Percentiles rank a stretch among this genome's conserved stretches.
These are phyloP conservation scores for Bembecia ichneumoniformis DNA, from an alignment of 2,888 invertebrate genomes.

Conservation along the genomic window DNA sequence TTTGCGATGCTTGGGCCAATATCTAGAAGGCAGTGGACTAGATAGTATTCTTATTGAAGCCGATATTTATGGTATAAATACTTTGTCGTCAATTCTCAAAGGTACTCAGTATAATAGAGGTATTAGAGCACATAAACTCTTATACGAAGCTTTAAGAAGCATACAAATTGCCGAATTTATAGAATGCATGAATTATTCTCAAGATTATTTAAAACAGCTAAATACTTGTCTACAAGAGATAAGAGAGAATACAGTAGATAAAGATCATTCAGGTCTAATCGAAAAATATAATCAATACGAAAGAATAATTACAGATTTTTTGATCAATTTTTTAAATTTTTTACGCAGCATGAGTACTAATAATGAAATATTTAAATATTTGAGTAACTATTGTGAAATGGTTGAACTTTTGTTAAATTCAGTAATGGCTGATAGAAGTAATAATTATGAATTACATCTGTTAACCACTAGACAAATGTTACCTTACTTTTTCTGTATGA, in stretches of 20 bases:
- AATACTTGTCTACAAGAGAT: constrained; percentile 4
- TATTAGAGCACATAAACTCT: constrained; percentile 13
- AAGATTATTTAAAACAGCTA: constrained; percentile 1
- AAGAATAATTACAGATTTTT: too few relatives aligned
- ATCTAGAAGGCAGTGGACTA: constrained; percentile 14
- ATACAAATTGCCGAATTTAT: constrained; percentile 13
- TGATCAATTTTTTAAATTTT: too few relatives aligned
- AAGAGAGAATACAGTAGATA: constrained; percentile 2
- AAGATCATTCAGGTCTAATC: constrained; percentile 2
- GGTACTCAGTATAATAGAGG: constrained; percentile 16
- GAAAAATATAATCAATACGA: too few relatives aligned
- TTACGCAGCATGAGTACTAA: too few relatives aligned
- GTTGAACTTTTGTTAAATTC: not conserved
- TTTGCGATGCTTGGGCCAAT: constrained; percentile 17
- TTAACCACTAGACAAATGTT: constrained; percentile 2
- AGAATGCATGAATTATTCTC: constrained; percentile 4
- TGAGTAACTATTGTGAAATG: constrained; percentile 1
- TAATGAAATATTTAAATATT: constrained; percentile 1
- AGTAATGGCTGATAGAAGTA: constrained; percentile 1
- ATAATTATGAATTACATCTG: constrained; percentile 4
- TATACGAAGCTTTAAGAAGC: too few relatives aligned
- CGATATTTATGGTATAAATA: constrained; percentile 13
- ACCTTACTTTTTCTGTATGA: constrained; percentile 2
- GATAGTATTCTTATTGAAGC: constrained; percentile 16
- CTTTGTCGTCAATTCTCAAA: constrained; percentile 14